phyloP scores from a whole-genome alignment of 2,888 invertebrate genomes.

The Latrodectus elegans region DNA sequence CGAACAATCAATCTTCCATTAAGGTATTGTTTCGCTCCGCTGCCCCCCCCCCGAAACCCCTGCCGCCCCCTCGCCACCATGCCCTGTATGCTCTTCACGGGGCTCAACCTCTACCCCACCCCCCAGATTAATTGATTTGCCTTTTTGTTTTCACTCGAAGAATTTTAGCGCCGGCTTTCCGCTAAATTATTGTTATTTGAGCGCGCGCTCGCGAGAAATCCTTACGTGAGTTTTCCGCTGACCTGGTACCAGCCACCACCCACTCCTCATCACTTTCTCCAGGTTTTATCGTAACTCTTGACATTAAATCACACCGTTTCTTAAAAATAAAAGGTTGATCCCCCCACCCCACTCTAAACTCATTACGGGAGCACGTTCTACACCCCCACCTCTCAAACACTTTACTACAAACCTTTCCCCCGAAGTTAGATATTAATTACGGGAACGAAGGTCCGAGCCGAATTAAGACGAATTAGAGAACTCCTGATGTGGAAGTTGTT shows the following conservation, averaged over 20 bases:
- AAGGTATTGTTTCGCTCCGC: slow-evolving; percentile 68
- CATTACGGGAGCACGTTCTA: slow-evolving; percentile 30
- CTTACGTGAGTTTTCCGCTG: slow-evolving; percentile 60
- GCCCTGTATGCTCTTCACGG: slow-evolving; percentile 1
- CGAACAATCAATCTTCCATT: slow-evolving; percentile 69
- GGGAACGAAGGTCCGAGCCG: slow-evolving; percentile 34
- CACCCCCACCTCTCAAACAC: slow-evolving; percentile 11
- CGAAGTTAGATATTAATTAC: slow-evolving; percentile 67
- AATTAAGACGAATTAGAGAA: slow-evolving; percentile 69
- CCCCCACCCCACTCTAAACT: slow-evolving; percentile 28
- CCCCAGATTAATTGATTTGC: slow-evolving; percentile 69
- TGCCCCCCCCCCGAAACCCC: slow-evolving; percentile 45
- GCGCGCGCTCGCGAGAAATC: slow-evolving; percentile 33
- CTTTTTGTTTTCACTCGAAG: slow-evolving; percentile 69
- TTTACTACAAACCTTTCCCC: slow-evolving; percentile 13
- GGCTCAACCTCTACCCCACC: slow-evolving; percentile 8
- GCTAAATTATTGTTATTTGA: slow-evolving; percentile 70
- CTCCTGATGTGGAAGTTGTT: slow-evolving; percentile 53
- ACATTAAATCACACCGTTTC: slow-evolving; percentile 66
- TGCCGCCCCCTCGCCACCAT: slow-evolving; percentile 17
- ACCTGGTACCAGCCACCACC: slow-evolving; percentile 34
- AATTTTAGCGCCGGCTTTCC: slow-evolving; percentile 65
- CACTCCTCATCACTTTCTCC: slow-evolving; percentile 8
- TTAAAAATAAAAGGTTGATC: slow-evolving; percentile 51
- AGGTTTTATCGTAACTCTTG: slow-evolving; percentile 34